Percentiles rank a stretch among this genome's conserved stretches.
These are phyloP conservation scores for Galaxias olidus DNA, from an alignment of 2,797 vertebrate genomes.

Conservation along the genomic window DNA sequence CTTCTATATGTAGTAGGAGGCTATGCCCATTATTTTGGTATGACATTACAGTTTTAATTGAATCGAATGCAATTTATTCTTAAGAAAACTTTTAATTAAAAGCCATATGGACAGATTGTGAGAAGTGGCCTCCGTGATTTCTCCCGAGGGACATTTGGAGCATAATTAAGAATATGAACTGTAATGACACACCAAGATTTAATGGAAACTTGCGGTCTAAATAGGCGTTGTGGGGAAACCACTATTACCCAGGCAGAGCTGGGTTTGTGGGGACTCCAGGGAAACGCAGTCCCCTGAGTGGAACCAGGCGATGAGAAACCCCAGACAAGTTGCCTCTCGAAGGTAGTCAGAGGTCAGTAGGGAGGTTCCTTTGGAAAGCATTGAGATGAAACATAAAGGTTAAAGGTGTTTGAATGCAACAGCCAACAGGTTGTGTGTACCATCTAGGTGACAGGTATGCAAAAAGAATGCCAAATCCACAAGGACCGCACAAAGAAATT, in stretches of 20 bases:
- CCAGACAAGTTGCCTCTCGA: not conserved
- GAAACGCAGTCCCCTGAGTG: slow-evolving; percentile 56
- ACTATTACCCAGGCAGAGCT: slow-evolving; percentile 71
- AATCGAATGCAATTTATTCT: slow-evolving; percentile 87
- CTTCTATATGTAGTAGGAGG: slow-evolving; percentile 69
- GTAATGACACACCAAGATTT: slow-evolving; percentile 81
- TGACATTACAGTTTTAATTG: slow-evolving; percentile 86
- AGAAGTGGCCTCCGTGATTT: slow-evolving; percentile 79
- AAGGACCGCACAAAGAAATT: too few species aligned
- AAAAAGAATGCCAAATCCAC: too few species aligned
- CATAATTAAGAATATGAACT: slow-evolving; percentile 88
- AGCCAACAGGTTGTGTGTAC: too few species aligned
- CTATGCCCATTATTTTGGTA: slow-evolving; percentile 81
- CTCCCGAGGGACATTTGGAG: slow-evolving; percentile 80
- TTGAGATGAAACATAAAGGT: too few species aligned
- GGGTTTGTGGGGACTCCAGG: slow-evolving; percentile 63
- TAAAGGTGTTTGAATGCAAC: too few species aligned
- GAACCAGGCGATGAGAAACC: slow-evolving; percentile 57
- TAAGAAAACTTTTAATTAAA: slow-evolving; percentile 89
- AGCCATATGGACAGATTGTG: slow-evolving; percentile 83
- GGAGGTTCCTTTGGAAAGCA: not conserved
- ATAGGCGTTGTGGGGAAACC: slow-evolving; percentile 71
- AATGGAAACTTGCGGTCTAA: slow-evolving; percentile 81
- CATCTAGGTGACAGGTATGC: too few species aligned
- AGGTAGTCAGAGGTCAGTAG: not conserved